Base-by-base conservation (phyloP, 2,888 invertebrate species). In the Deilephila elpenor region DNA sequence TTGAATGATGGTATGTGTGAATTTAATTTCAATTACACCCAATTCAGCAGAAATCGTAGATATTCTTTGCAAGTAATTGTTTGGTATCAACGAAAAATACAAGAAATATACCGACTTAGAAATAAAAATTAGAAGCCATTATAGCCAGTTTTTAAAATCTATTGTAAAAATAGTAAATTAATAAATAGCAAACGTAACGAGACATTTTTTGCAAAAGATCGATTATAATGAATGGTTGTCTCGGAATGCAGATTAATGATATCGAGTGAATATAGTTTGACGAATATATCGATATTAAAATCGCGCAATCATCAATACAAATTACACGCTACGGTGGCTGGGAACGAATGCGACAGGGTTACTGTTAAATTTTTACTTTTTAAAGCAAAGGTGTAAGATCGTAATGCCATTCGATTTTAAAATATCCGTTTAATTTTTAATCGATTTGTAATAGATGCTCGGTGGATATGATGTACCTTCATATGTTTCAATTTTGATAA, bases 291-390 rank as follows among this genome's bases (percentile, higher is more conserved):
- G 86, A 86, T 84, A 84, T 82, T 80, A 78, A 81, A 86, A 86
- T 84, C 83, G 85, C 84, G 74, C 74, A 80, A 89, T 88, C 92
- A 93, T 94, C 88, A 93, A 94, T 94, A 90, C 83, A 86, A 84
- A 93, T 94, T 93, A 93, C 81, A 91, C 87, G 93, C 84, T 84
- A 76, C 85, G 82, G 86, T 87, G 88, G 84, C 75, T 79, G 82
- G 80, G 83, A 84, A 59, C 60, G 32, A 74, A 71, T 59, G 44
- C 44, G 44, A 60, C 60, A 70, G 67, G 70, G 70, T 70, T 70
- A 53, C 29, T 53, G 51, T 53, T 29, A 53, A 53, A 53, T n/a
- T 70, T 32, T 34, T 7, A 51, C 51, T 67, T 67, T 56, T 51
- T 67, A 25, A 25, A 6, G 64, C 20, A 67, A 51, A 67, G 11